Evolutionary conservation across 1,140 invertebrate genomes (phyloP), one percentile per base, ranked within the genome.

Genomic region (Drosophila nigromelanica): DNA sequence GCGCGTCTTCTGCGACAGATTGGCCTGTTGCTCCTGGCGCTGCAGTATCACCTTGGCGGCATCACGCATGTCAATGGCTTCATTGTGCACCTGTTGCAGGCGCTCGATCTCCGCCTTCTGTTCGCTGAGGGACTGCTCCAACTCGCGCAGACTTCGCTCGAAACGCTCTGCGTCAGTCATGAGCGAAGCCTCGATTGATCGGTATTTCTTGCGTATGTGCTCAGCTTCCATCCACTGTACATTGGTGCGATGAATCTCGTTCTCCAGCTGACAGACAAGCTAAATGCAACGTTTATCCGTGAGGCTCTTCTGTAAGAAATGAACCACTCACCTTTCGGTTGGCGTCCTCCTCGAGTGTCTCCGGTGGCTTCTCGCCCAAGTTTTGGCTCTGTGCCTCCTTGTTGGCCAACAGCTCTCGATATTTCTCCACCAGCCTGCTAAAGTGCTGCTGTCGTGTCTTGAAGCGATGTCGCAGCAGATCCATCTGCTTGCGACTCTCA

Each of bases 141-240:
- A 91, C 40, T 93, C 93, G n/a, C 93, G 91, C 2, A 97, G 92
- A 40, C 94, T 95, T 7, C 95, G 95, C 76, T 96, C 95, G 72
- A 96, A 96, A 50, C 94, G 94, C 1, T 95, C 94, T 0, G 95
- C 93, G 80, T 96, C 95, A 48, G 94, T 94, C 80, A 95, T 93
- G 0, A 97, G 83, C n/a, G 94, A 95, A 62, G 93, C 93, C 76
- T 94, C 92, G n/a, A 96, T 96, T 6, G 94, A 94, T 48, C 92
- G 92, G 76, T 97, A 97, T 82, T 96, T 96, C 90, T 95, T 95
- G 64, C 94, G 94, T 1, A 96, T 94, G 62, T 96, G 94, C 77
- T 96, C 95, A 2, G 96, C 95, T 92, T 97, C 96, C 91, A 95
- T 95, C 92, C 95, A 95, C 92, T 96, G 96, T 37, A 97, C 95